These are phyloP conservation scores for Ochropacha duplaris DNA, from an alignment of 2,888 invertebrate genomes.

Conservation along the genomic window DNA sequence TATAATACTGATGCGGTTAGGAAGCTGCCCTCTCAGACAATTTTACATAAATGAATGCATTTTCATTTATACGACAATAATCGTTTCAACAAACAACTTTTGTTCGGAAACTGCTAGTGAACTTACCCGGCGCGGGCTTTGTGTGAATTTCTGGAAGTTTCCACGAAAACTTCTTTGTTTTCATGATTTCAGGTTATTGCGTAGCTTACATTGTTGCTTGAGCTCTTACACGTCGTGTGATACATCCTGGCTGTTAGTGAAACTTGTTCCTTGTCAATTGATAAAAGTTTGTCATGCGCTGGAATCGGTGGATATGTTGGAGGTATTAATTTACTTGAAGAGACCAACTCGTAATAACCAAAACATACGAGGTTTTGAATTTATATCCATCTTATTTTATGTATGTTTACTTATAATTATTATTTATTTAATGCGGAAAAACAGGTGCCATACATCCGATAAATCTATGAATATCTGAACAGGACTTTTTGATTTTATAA, in stretches of 20 bases:
- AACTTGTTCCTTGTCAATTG: background rate
- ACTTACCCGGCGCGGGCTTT: conserved; percentile 14
- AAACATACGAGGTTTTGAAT: no score
- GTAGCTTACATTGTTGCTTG: background rate
- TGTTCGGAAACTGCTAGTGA: conserved; percentile 18
- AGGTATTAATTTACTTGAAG: no score
- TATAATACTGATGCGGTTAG: no score
- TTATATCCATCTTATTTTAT: no score
- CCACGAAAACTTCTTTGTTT: conserved; percentile 18
- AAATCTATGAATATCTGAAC: no score
- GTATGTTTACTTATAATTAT: no score
- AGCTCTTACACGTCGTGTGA: background rate
- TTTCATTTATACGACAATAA: conserved; percentile 10
- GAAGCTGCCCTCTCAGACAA: background rate
- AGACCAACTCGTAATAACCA: no score
- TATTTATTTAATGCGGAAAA: no score
- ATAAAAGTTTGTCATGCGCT: background rate
- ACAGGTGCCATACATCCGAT: no score
- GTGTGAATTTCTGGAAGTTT: conserved; percentile 12
- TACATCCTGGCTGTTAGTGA: background rate
- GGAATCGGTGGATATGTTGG: background rate
- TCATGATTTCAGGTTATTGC: conserved; percentile 19
- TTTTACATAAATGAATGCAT: background rate
- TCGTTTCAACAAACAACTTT: conserved; percentile 20
- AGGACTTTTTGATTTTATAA: no score